Conservation (phyloP, 64 coral and sea anemone species). For the Stylophora pistillata region DNA sequence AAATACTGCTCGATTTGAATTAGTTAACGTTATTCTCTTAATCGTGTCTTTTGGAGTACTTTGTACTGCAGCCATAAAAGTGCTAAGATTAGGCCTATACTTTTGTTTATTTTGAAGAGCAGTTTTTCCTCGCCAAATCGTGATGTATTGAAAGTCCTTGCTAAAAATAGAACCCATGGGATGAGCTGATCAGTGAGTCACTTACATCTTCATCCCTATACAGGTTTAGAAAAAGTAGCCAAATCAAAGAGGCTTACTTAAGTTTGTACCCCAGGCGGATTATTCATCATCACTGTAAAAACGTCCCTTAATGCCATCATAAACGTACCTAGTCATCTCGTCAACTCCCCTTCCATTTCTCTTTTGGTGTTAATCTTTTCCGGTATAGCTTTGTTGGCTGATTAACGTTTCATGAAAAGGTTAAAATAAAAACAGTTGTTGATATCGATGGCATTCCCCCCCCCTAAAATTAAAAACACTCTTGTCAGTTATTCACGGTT, state of each 20-base stretch:
- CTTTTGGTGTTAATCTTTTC: background rate
- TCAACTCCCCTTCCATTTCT: background rate
- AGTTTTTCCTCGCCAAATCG: no score
- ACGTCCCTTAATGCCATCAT: background rate
- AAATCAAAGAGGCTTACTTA: background rate
- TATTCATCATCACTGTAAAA: background rate
- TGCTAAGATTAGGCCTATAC: no score
- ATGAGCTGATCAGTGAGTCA: background rate
- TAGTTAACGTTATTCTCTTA: no score
- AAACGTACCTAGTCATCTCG: background rate
- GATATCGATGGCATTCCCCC: background rate
- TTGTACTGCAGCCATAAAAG: no score
- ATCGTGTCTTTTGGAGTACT: no score
- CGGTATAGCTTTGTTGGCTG: background rate
- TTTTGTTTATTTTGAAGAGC: no score
- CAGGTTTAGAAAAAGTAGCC: background rate
- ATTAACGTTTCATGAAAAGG: background rate
- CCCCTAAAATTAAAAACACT: background rate
- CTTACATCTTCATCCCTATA: background rate
- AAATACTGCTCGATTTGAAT: no score
- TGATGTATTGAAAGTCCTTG: no score
- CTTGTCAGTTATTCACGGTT: background rate
- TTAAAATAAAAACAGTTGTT: background rate
- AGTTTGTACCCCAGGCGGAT: background rate
- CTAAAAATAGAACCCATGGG: background rate